These are phyloP conservation scores for zebrafish (Danio rerio) DNA, from an alignment of 2,113 vertebrate genomes.

Conservation along the genomic window GRCz12tu NC_133190.1:31405501-31406000, in stretches of 20 bases:
- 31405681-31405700: background rate
- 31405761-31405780: background rate
- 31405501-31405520: too few species aligned
- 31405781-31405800: background rate
- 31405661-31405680: background rate
- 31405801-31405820: background rate
- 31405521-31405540: too few species aligned
- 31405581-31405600: too few species aligned
- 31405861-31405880: background rate
- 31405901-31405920: background rate
- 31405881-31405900: slow-evolving; percentile 4
- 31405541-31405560: too few species aligned
- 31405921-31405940: background rate
- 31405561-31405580: too few species aligned
- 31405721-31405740: background rate
- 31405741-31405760: background rate
- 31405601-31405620: background rate
- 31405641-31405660: background rate
- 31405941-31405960: background rate
- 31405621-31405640: background rate
- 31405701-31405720: background rate
- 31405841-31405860: background rate
- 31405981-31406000: background rate
- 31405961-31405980: background rate
- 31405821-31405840: background rate